Conservation (phyloP, 2,888 invertebrate species). For the Sphinx pinastri region DNA sequence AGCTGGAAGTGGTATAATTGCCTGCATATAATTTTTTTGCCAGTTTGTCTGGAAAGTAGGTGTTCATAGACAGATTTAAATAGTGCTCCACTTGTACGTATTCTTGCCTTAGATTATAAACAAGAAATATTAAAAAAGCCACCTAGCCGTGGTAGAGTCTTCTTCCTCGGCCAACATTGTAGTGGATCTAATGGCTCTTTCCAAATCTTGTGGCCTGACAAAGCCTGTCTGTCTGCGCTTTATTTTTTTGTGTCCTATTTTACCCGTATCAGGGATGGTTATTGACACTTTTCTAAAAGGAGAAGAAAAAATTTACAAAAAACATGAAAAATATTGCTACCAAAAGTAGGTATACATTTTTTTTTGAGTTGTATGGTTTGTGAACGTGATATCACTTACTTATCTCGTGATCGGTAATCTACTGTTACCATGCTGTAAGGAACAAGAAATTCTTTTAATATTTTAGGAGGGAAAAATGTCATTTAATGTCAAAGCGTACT, state of each 20-base stretch:
- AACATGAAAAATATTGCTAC: not conserved
- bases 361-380: not conserved
- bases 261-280: conserved; percentile 38
- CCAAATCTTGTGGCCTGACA: conserved; percentile 49
- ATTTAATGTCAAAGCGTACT: too few species aligned
- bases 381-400: conserved; percentile 43
- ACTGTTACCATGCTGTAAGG: conserved; percentile 49
- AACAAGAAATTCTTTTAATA: not conserved
- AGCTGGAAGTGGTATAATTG: too few species aligned
- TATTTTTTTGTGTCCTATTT: conserved; percentile 46
- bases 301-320: conserved; percentile 34
- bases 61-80: not conserved
- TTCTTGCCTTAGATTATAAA: too few species aligned
- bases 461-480: not conserved
- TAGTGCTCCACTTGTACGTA: too few species aligned
- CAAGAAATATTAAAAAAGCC: conserved; percentile 7
- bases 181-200: conserved; percentile 39
- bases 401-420: conserved; percentile 41
- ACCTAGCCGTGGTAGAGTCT: conserved; percentile 24
- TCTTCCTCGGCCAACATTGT: conserved; percentile 25
- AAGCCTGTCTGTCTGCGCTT: conserved; percentile 66
- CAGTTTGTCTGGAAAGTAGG: too few species aligned
- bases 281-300: conserved; percentile 64
- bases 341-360: not conserved
- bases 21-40: too few species aligned